A percentile compares a stretch with the other conserved stretches of the same genome.
phyloP scores from a whole-genome alignment of 1,140 invertebrate genomes.

The Philotrypesis tridentata region DNA sequence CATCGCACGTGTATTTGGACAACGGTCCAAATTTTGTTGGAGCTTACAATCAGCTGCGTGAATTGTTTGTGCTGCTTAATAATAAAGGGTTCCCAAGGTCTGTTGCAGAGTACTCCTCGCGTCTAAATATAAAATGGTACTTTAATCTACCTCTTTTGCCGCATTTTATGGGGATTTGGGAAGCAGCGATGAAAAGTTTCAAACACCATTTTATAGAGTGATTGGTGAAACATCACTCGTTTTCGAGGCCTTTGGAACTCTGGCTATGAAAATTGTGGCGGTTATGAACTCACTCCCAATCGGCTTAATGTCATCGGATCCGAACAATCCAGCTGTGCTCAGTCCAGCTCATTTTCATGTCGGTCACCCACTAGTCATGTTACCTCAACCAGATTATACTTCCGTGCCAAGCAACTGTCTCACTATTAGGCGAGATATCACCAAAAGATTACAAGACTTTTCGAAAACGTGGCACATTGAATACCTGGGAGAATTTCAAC shows the following conservation, averaged over 20 bases:
- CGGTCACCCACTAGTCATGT: neutral
- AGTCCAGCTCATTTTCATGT: conserved; percentile 7
- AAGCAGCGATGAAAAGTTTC: conserved; percentile 12
- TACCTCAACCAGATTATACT: neutral
- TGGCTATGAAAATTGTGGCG: conserved; percentile 8
- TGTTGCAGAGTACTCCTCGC: neutral
- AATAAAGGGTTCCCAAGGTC: too few species aligned
- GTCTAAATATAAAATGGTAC: neutral
- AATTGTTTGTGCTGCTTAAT: neutral
- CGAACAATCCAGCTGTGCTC: conserved; percentile 21
- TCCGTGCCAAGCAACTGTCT: neutral
- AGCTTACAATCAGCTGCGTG: neutral
- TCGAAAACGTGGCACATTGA: conserved; percentile 14
- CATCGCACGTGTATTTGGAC: neutral
- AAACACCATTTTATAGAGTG: conserved; percentile 37
- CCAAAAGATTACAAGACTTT: conserved; percentile 9
- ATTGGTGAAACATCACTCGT: neutral
- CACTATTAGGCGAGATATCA: neutral
- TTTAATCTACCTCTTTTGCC: conserved; percentile 46
- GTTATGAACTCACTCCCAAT: conserved; percentile 6
- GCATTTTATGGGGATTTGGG: conserved; percentile 40
- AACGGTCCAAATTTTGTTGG: conserved; percentile 26
- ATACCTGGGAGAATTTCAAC: neutral
- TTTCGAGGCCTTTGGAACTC: conserved; percentile 14
- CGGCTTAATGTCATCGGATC: conserved; percentile 2